Evolutionary conservation across 1,140 invertebrate species (phyloP), one percentile per base, ranked within the genome.

Genomic region (Drosophila bifasciata): DNA sequence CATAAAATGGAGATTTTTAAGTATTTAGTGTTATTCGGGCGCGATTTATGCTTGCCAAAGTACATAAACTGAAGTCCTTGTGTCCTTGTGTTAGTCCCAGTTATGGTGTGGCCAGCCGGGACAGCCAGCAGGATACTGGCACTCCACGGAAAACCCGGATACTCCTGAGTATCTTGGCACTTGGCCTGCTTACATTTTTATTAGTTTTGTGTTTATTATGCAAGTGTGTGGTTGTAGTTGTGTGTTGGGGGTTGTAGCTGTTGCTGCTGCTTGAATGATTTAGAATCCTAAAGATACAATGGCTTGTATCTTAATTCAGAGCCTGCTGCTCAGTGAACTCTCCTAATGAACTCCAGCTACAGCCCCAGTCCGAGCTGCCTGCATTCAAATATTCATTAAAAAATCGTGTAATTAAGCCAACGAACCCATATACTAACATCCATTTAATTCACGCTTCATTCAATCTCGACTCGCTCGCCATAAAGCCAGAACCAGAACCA

Each of bases 1-100:
- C 75, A 88, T 88, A 83, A 88, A 88, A 88, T 83, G 83, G 76
- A 88, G 83, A 88, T 88, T 88, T 88, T 88, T 83, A 83, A 83
- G 83, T 86, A 83, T 86, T 88, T 86, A 86, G 83, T 88, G 83
- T 88, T 88, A 89, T 79, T 83, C 71, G 63, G 79, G 59, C 41
- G 60, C 78, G 83, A 88, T 88, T 88, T 88, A 88, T 86, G 83
- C 59, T 66, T 64, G 44, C 52, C 28, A 69, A 41, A 49, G 58
- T 66, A 49, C 85, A 83, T 88, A 86, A 86, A 88, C 78, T 74
- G 52, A 69, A 80, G 62, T 71, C 59, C 17, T 48, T 61, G 48
- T 25, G 16, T 51, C 40, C 56, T 57, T 28, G 50, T 36, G 50
- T 36, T 51, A 13, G 32, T 5, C 32, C 3, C 32, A 36, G 48